Conservation (phyloP, 2,888 invertebrate genomes). For the Dynastes maya region DNA sequence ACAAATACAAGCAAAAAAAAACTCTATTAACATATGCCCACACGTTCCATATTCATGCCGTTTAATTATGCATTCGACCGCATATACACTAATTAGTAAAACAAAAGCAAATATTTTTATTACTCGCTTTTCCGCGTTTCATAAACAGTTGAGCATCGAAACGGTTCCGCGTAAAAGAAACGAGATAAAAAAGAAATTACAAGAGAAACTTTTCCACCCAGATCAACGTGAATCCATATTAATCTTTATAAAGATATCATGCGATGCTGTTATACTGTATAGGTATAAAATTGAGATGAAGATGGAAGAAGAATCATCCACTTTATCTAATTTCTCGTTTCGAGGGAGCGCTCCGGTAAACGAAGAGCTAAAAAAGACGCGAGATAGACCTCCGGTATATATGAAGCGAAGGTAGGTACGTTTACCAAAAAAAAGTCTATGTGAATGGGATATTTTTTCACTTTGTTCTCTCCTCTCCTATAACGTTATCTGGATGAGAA, state of each 20-base stretch:
- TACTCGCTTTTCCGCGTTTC: slow-evolving; percentile 9
- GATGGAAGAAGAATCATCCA: slow-evolving; percentile 20
- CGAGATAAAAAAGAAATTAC: neutral
- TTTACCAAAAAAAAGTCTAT: slow-evolving; percentile 40
- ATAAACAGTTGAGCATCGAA: slow-evolving; percentile 14
- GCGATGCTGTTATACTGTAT: neutral
- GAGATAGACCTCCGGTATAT: slow-evolving; percentile 13
- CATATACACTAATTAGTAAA: slow-evolving; percentile 42
- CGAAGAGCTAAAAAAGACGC: slow-evolving; percentile 22
- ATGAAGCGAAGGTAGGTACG: slow-evolving; percentile 12
- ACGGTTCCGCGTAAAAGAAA: neutral
- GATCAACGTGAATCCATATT: slow-evolving; percentile 5
- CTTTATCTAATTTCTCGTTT: slow-evolving; percentile 36
- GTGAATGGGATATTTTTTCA: slow-evolving; percentile 42
- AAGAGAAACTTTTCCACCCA: neutral
- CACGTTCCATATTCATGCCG: slow-evolving; percentile 42
- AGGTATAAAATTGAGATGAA: neutral
- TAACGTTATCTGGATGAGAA: slow-evolving; percentile 46
- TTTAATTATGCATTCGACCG: slow-evolving; percentile 45
- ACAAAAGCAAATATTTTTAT: slow-evolving; percentile 34
- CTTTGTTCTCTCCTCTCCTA: slow-evolving; percentile 10
- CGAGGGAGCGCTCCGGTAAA: slow-evolving; percentile 31
- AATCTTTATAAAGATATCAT: slow-evolving; percentile 38
- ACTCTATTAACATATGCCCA: slow-evolving; percentile 44
- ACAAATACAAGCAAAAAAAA: slow-evolving; percentile 13